Evolutionary conservation across 2,113 vertebrate genomes (phyloP).

Genomic region (Pica pica): DNA sequence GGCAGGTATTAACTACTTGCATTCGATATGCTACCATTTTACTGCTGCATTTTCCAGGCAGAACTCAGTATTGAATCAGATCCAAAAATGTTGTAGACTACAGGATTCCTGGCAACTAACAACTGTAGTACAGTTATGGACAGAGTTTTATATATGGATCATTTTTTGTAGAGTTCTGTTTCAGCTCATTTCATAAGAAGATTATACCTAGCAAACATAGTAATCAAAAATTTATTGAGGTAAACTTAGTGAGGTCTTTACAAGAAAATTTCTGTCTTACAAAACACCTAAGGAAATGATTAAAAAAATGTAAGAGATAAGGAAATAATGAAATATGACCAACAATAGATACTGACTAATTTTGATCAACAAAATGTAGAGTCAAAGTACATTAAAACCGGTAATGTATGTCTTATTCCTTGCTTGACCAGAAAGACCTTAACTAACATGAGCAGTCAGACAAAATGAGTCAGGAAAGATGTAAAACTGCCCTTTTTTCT

Average conservation of each 20-base stretch:
- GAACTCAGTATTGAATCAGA: background rate
- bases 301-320: background rate
- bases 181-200: background rate
- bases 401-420: background rate
- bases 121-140: background rate
- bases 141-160: background rate
- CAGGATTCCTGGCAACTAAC: background rate
- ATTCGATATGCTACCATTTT: background rate
- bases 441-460: background rate
- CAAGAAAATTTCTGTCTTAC: background rate
- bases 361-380: background rate
- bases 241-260: background rate
- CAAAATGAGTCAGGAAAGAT: background rate
- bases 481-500: background rate
- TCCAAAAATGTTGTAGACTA: background rate
- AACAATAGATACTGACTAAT: rapidly evolving
- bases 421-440: background rate
- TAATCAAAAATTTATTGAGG: background rate
- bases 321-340: background rate
- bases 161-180: background rate
- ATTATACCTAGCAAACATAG: background rate
- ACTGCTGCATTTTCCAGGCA: background rate
- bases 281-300: rapidly evolving
- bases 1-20: background rate
- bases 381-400: background rate